Percentiles rank a stretch among this genome's conserved stretches.
Evolutionary conservation across 2,888 invertebrate genomes (phyloP).

Genomic region (Hirtodrosophila histrioides): DNA sequence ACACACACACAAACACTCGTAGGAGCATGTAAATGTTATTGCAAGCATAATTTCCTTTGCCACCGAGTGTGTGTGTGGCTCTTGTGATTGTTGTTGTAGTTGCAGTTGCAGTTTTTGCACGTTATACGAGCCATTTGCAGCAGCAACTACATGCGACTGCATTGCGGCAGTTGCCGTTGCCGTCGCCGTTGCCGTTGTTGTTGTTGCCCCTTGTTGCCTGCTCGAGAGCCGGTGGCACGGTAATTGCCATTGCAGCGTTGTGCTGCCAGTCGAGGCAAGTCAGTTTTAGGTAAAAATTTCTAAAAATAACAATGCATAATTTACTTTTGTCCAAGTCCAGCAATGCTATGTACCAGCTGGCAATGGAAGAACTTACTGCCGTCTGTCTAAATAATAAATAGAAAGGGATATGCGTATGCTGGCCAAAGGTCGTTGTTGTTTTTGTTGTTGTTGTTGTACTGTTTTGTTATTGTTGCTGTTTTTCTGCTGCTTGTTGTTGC

Average conservation of each 20-base stretch:
- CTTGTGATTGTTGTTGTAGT: conserved; percentile 41
- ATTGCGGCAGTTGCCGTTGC: conserved; percentile 67
- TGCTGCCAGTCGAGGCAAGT: conserved; percentile 32
- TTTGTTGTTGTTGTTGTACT: conserved; percentile 9
- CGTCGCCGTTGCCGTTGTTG: conserved; percentile 23
- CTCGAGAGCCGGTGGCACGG: conserved; percentile 30
- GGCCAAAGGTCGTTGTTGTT: conserved; percentile 36
- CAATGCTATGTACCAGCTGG: conserved; percentile 61
- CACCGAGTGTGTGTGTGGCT: conserved; percentile 45
- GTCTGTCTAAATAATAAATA: conserved; percentile 77
- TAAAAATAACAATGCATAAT: conserved; percentile 79
- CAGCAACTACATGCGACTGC: conserved; percentile 76
- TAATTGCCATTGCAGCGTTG: conserved; percentile 59
- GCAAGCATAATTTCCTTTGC: conserved; percentile 79
- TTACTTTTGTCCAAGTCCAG: conserved; percentile 56
- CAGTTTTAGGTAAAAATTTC: conserved; percentile 68
- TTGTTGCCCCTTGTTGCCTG: conserved; percentile 24
- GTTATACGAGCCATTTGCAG: conserved; percentile 78
- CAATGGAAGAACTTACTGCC: conserved; percentile 65
- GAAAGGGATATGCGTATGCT: conserved; percentile 57
- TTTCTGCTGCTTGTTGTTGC: conserved; percentile 41
- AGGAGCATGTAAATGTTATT: conserved; percentile 79
- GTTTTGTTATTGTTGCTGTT: conserved; percentile 14
- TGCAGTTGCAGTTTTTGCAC: conserved; percentile 77
- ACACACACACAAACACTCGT: conserved; percentile 29